These are phyloP conservation scores for Ramphastos sulfuratus DNA, from an alignment of 2,113 vertebrate genomes.

Conservation along the genomic window DNA sequence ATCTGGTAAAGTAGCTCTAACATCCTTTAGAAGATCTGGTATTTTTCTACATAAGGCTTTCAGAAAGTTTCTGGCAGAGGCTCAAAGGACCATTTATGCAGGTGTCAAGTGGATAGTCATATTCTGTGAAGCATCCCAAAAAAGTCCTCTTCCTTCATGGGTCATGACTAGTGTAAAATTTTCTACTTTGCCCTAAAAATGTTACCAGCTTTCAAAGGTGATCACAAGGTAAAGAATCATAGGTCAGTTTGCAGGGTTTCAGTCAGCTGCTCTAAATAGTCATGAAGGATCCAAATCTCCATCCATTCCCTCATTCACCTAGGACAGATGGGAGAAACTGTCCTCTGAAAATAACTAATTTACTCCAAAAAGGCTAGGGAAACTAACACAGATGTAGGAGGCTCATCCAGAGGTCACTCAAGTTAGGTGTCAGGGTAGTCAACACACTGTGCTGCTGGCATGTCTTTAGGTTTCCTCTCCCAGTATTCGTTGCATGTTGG, in stretches of 20 bases:
- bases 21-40: neutral
- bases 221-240: neutral
- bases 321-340: neutral
- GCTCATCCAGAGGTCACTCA: neutral
- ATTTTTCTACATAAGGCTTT: neutral
- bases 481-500: rapidly evolving
- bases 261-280: neutral
- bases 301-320: neutral
- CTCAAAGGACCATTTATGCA: conserved; percentile 3
- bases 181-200: neutral
- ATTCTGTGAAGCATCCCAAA: neutral
- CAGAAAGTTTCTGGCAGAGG: conserved; percentile 31
- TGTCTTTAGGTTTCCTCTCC: neutral
- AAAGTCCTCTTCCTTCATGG: neutral
- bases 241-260: neutral
- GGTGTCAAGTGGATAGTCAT: conserved; percentile 10
- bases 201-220: neutral
- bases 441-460: neutral
- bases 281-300: neutral
- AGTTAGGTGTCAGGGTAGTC: neutral
- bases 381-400: neutral
- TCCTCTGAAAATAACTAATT: neutral
- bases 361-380: neutral
- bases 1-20: neutral
- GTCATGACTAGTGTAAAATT: neutral